Evolutionary conservation across 2,888 invertebrate genomes (phyloP).

Genomic region (Elgonia sp.): DNA sequence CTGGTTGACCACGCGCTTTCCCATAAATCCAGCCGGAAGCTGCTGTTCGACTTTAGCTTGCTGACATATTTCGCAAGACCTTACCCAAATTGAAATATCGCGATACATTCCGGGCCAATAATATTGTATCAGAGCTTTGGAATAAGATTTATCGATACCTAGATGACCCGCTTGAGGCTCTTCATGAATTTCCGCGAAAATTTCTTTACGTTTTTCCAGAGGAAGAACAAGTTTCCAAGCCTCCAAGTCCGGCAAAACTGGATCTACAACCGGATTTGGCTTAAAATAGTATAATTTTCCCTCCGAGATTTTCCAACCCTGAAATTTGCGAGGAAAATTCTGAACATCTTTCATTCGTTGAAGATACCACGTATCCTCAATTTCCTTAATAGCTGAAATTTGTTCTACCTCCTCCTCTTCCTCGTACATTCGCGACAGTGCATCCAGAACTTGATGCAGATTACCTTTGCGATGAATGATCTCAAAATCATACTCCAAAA

Average conservation of each 20-base stretch:
- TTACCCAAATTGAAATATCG: constrained; percentile 42
- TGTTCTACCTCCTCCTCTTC: background rate
- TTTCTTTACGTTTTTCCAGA: constrained; percentile 18
- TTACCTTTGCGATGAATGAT: constrained; percentile 54
- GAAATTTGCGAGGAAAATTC: constrained; percentile 35
- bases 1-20: constrained; percentile 54
- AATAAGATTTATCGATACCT: constrained; percentile 25
- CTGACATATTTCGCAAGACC: constrained; percentile 31
- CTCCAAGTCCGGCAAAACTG: constrained; percentile 52
- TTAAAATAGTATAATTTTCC: constrained; percentile 63
- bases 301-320: constrained; percentile 57
- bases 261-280: constrained; percentile 46
- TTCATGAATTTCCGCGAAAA: constrained; percentile 46
- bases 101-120: constrained; percentile 64
- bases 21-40: constrained; percentile 74
- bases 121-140: constrained; percentile 23
- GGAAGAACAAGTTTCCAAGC: constrained; percentile 75
- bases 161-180: constrained; percentile 44
- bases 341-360: constrained; percentile 31
- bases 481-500: constrained; percentile 65
- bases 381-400: constrained; percentile 17
- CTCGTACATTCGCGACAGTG: constrained; percentile 69
- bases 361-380: constrained; percentile 45
- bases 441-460: constrained; percentile 58
- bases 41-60: constrained; percentile 52